A percentile compares a stretch with the other conserved stretches of the same genome.
Conservation (phyloP, 92 coral and sea anemone species). For the Anthopleura xanthogrammica region DNA sequence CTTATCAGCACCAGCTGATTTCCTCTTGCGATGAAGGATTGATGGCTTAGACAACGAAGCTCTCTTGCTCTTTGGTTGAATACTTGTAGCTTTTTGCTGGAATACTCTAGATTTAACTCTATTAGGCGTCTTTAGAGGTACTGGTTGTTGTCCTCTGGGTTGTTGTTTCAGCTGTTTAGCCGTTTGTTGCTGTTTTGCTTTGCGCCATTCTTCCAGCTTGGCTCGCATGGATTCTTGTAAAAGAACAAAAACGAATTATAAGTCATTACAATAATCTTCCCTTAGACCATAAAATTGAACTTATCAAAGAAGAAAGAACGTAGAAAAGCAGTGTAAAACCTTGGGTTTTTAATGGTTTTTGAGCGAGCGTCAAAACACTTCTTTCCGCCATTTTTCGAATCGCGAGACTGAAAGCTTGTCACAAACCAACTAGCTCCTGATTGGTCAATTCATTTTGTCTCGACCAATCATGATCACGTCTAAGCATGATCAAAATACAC, state of each 20-base stretch:
- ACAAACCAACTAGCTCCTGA: neutral
- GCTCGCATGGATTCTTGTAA: constrained; percentile 42
- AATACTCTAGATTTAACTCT: neutral
- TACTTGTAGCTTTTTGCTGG: constrained; percentile 1
- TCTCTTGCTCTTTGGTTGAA: neutral
- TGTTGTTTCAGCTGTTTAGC: constrained; percentile 12
- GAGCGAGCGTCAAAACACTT: constrained; percentile 1
- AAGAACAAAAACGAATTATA: neutral
- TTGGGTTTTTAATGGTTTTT: constrained; percentile 20
- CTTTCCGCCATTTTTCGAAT: constrained; percentile 60
- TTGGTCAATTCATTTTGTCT: constrained; percentile 17
- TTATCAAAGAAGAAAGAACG: neutral
- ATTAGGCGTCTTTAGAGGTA: constrained; percentile 15
- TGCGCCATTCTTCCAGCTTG: constrained; percentile 53
- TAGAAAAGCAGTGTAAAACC: neutral
- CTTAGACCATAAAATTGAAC: neutral
- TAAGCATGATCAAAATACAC: neutral
- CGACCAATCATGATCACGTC: constrained; percentile 8
- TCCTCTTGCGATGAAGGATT: constrained; percentile 20
- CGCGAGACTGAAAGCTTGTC: constrained; percentile 14
- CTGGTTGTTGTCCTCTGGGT: neutral
- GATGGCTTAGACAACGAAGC: neutral
- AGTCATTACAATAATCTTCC: neutral
- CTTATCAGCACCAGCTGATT: constrained; percentile 9
- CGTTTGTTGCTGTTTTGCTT: constrained; percentile 37